Evolutionary conservation across 2,888 invertebrate species (phyloP), one percentile per base, ranked within the genome.

Genomic region (Criorhina ranunculi): DNA sequence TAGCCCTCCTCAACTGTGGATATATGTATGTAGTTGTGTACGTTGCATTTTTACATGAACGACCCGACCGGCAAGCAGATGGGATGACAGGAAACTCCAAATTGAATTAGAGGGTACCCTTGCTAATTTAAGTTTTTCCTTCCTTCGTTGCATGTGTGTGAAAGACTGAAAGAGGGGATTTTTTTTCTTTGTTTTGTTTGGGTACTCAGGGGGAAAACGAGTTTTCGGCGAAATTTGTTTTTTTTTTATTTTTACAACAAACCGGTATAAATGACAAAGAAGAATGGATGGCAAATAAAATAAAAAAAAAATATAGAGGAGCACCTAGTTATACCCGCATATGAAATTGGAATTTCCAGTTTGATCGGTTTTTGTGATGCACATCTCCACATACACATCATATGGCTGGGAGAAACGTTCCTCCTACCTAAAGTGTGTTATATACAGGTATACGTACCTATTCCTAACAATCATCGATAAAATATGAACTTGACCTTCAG

Each of bases 401-500:
- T 59, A 37, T 49, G n/a, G n/a, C n/a, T n/a, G n/a, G n/a, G n/a
- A n/a, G n/a, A n/a, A n/a, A n/a, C 15, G 33, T 33, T 40, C 19
- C 6, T 5, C 24, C 0, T 15, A 15, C 12, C 0, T 5, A n/a
- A 9, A 12, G 24, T 44, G 12, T 51, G 6, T 31, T 15, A 4
- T 37, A 49, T n/a, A 15, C 17, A 37, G 5, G 12, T 62, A 37
- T 35, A 24, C 17, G 64, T 24, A 24, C 24, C 24, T 24, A 24
- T 4, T 24, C 24, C 66, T 75, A 64, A 69, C 53, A 80, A 70
- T 55, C 73, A 59, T 53, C 64, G 49, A 70, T 88, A 89, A 88
- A 87, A 88, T 89, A 88, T 89, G 77, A 86, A 78, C 87, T 87
- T 85, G 86, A 87, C 88, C 88, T 88, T 89, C 87, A 85, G 62